Conservation (phyloP, 1,140 invertebrate genomes). For the Cheumatopsyche charites region DNA sequence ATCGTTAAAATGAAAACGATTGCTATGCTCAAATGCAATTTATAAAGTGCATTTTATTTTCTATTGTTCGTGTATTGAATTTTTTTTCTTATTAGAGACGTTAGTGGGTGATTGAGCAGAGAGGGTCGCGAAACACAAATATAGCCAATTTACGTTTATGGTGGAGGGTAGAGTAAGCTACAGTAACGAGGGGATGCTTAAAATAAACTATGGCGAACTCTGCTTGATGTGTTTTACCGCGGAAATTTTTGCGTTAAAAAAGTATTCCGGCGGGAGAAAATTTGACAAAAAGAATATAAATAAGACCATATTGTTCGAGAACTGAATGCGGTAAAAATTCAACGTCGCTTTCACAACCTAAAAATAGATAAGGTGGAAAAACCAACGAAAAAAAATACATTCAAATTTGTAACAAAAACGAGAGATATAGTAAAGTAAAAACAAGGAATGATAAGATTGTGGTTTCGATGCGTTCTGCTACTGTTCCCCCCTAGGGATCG, state of each 20-base stretch:
- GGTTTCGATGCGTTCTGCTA: not conserved
- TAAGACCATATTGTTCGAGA: not conserved
- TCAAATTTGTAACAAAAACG: slow-evolving; percentile 17
- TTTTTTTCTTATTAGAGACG: not conserved
- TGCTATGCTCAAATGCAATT: not conserved
- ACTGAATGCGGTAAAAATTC: not conserved
- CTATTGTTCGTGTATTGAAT: not conserved
- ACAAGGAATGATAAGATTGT: slow-evolving; percentile 25
- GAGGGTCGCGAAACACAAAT: slow-evolving; percentile 40
- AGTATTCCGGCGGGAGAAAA: not conserved
- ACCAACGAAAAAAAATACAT: slow-evolving; percentile 10
- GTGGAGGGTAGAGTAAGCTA: not conserved
- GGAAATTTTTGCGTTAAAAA: not conserved
- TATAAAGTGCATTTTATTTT: slow-evolving; percentile 17
- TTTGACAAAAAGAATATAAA: not conserved
- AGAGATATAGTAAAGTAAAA: slow-evolving; percentile 14
- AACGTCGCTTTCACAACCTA: too few species aligned
- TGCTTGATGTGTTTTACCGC: not conserved
- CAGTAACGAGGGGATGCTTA: slow-evolving; percentile 3
- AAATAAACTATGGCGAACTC: slow-evolving; percentile 5
- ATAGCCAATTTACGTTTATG: slow-evolving; percentile 45
- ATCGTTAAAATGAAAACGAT: too few species aligned
- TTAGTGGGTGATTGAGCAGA: not conserved
- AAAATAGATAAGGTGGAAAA: not conserved
- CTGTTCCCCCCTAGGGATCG: slow-evolving; percentile 8